Base-by-base conservation (phyloP, 1,140 invertebrate genomes). In the Ceratina australensis region DNA sequence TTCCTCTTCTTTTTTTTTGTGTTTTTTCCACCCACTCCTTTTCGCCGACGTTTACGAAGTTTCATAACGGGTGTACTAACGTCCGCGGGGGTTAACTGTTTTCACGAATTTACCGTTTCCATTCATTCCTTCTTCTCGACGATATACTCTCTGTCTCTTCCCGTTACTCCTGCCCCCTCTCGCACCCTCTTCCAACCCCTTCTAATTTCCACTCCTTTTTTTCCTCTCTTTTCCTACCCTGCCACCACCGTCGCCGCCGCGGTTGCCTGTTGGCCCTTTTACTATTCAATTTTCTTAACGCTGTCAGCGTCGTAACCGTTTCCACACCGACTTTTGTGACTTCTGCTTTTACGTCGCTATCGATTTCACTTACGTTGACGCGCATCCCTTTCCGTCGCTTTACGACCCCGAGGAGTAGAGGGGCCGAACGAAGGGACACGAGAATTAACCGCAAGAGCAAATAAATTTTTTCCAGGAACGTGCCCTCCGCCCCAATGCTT, bases 21-120 rank as follows among this genome's bases (percentile, higher is more conserved):
- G n/a, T n/a, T n/a, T 28, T 59, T n/a, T 74, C 18, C 20, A 33
- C 52, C 69, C 57, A 54, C 59, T 52, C 22, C 54, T 83, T 76
- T 68, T 68, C 76, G 33, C 66, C 80, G 59, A 78, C 84, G 66
- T 84, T 81, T 75, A 80, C 72, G 33, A 81, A 85, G 77, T 85
- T 85, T 80, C 56, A 72, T 79, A 72, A 72, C 76, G 72, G 33
- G 59, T 28, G 64, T 78, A 57, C 72, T 69, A 22, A 33, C 69
- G 76, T 65, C 47, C 68, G 26, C 16, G 50, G 42, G 42, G 59
- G 68, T 78, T 78, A 78, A 78, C 76, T 59, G 60, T 78, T 78
- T 50, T 64, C 68, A 24, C 76, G 76, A 78, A 78, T 78, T 72
- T 65, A 78, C 61, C 76, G 52, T 60, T 67, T 49, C 78, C 52